Conservation (phyloP, 2,797 vertebrate genomes). For the Babyrousa celebensis region DNA sequence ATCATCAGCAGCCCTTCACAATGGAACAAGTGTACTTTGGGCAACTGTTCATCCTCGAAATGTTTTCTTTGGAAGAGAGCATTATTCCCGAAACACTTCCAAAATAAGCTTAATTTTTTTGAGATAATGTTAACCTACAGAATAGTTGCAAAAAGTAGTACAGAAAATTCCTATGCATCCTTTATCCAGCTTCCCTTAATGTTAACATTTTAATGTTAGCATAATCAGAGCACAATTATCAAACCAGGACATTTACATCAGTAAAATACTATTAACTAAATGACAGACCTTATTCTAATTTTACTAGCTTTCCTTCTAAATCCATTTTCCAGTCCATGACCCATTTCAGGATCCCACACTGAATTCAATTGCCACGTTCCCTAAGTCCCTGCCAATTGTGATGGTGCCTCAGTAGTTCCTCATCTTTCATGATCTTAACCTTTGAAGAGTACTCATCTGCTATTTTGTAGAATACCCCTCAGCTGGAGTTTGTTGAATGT, state of each 20-base stretch:
- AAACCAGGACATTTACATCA: background rate
- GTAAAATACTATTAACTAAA: background rate
- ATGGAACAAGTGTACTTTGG: background rate
- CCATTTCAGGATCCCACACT: background rate
- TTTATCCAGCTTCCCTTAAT: background rate
- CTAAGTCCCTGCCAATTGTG: background rate
- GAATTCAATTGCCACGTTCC: background rate
- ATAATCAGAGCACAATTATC: background rate
- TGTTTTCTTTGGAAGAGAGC: background rate
- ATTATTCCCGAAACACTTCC: background rate
- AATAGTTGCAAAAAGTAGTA: slow-evolving; percentile 40
- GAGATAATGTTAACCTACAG: slow-evolving; percentile 6
- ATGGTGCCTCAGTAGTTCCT: background rate
- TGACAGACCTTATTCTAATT: background rate
- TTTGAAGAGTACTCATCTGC: background rate
- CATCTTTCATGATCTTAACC: background rate
- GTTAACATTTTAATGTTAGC: background rate
- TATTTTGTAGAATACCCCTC: background rate
- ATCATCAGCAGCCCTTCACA: background rate
- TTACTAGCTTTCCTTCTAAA: background rate
- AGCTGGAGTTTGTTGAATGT: background rate
- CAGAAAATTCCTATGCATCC: background rate
- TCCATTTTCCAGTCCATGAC: background rate
- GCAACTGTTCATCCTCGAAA: background rate
- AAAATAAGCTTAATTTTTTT: background rate